Conservation (phyloP, 2,113 vertebrate genomes). For the Tragelaphus buxtoni region DNA sequence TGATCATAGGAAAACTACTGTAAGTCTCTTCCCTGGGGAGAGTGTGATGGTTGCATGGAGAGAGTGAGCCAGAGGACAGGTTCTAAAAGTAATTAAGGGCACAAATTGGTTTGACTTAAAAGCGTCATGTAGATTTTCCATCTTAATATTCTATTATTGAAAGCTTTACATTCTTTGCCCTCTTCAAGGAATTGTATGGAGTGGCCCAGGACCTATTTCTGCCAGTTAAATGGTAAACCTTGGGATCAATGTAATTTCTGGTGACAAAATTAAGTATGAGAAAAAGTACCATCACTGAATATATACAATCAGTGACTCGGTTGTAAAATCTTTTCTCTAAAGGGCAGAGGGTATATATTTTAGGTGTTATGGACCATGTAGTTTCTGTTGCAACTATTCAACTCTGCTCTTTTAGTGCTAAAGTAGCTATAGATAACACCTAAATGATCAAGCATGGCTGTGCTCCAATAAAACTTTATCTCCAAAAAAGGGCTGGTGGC, state of each 20-base stretch:
- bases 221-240: conserved; percentile 23
- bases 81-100: conserved; percentile 22
- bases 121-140: conserved; percentile 1
- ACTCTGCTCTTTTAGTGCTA: not conserved
- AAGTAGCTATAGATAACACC: not conserved
- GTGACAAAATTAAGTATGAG: conserved; percentile 20
- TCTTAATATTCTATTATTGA: conserved; percentile 28
- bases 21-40: not conserved
- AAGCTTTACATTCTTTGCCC: conserved; percentile 12
- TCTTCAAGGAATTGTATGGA: conserved; percentile 1
- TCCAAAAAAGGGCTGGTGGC: not conserved
- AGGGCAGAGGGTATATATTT: not conserved
- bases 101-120: conserved; percentile 1
- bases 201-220: not conserved
- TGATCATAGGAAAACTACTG: not conserved
- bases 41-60: not conserved
- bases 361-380: not conserved
- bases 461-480: not conserved
- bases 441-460: not conserved
- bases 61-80: not conserved
- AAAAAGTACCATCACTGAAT: not conserved
- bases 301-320: not conserved
- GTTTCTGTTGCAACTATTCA: not conserved
- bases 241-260: conserved; percentile 19
- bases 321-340: not conserved